Base-by-base conservation (phyloP, 2,113 vertebrate species). In the Carassius auratus region DNA sequence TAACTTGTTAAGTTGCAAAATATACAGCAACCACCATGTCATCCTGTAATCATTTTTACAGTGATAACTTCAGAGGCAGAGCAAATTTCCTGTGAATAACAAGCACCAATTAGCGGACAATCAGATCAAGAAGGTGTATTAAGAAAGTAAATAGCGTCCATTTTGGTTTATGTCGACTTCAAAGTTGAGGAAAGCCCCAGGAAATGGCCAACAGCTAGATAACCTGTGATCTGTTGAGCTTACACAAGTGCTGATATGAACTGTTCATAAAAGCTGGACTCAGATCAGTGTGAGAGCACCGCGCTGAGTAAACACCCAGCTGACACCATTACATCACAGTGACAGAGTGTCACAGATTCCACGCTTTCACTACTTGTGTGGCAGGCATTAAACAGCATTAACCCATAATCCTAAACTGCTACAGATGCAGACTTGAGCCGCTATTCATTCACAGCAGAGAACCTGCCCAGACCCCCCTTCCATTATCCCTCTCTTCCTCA, bases 361-460 rank as follows among this genome's bases (percentile, higher is more conserved):
- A 75, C 75, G n/a, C 85, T 74, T 83, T 83, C 75, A 82, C 30
- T 86, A 76, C 89, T 90, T 84, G 86, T 76, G 87, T 86, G 83
- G 84, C 80, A 88, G 76, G 84, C 84, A 80, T 79, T 88, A 84
- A 87, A 88, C 81, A 73, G 85, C 84, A 86, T 88, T 86, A 86
- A 71, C 84, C 33, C 73, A 64, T 89, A 92, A 93, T 91, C 91
- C 87, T 87, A 87, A 89, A 93, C 87, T 90, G 91, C 90, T 91
- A 88, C 92, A 91, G 92, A 93, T 91, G 92, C 92, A 92, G 85
- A 90, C 89, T 88, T 88, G 87, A 92, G 90, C 89, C 83, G 90
- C 87, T 88, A 83, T 87, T 91, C 87, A 83, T 87, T 91, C 88
- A 76, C 84, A 91, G 92, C 89, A 68, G 66, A 87, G 45, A 92